A percentile compares a stretch with the other conserved stretches of the same genome.
These are phyloP conservation scores for Drosophila pullipes DNA, from an alignment of 2,888 invertebrate genomes.

Conservation along the genomic window DNA sequence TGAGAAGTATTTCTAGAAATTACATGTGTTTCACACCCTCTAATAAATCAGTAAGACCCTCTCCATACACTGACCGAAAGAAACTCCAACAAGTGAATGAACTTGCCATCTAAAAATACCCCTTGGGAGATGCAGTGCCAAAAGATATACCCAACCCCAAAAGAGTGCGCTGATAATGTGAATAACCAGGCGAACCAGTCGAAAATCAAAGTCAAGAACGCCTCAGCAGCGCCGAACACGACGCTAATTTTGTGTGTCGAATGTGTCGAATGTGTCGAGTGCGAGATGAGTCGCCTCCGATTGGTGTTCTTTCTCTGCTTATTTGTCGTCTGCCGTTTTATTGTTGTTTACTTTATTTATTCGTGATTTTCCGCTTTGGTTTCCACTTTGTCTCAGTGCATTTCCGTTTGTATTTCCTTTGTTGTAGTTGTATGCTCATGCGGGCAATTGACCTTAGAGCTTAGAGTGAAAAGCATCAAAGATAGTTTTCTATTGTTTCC, in stretches of 20 bases:
- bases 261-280: slow-evolving; percentile 5
- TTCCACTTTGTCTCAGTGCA: slow-evolving; percentile 40
- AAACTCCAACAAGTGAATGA: slow-evolving; percentile 69
- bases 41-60: neutral
- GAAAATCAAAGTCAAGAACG: slow-evolving; percentile 76
- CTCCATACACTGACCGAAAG: neutral
- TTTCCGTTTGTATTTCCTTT: slow-evolving; percentile 53
- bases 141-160: slow-evolving; percentile 22
- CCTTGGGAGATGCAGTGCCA: slow-evolving; percentile 25
- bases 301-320: slow-evolving; percentile 25
- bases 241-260: slow-evolving; percentile 54
- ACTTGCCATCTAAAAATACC: slow-evolving; percentile 67
- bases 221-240: slow-evolving; percentile 37
- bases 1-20: neutral
- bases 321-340: neutral
- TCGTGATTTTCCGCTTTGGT: slow-evolving; percentile 30
- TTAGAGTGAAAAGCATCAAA: slow-evolving; percentile 12
- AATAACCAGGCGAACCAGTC: slow-evolving; percentile 34
- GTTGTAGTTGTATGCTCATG: slow-evolving; percentile 27
- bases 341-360: slow-evolving; percentile 3
- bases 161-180: slow-evolving; percentile 66
- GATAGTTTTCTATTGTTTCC: slow-evolving; percentile 10
- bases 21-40: neutral
- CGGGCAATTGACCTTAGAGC: slow-evolving; percentile 58
- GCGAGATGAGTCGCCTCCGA: slow-evolving; percentile 12